A percentile compares a stretch with the other conserved stretches of the same genome.
Evolutionary conservation across 2,113 vertebrate species (phyloP).

Genomic region (Neodon shergylaensis): DNA sequence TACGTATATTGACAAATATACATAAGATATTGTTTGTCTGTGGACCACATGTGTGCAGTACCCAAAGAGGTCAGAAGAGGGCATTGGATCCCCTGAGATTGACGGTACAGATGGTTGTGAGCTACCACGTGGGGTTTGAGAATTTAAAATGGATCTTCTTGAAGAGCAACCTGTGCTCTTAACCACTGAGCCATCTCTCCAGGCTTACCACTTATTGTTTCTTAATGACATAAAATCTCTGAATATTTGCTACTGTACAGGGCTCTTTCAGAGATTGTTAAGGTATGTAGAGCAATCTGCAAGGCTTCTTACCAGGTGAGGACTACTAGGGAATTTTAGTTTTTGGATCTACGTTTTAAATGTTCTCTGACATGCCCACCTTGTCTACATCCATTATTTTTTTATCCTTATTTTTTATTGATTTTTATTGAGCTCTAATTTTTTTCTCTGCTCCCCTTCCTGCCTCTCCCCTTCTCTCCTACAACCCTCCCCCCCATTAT

Average conservation of each 20-base stretch:
- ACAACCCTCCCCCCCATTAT: too few relatives aligned
- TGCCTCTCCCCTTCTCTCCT: too few relatives aligned
- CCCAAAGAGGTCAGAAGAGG: not conserved
- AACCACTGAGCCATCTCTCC: not conserved
- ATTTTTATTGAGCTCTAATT: too few relatives aligned
- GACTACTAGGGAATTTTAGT: not conserved
- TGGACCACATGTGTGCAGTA: not conserved
- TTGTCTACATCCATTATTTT: not conserved
- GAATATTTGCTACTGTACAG: not conserved
- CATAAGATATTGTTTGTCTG: not conserved
- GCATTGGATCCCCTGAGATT: not conserved
- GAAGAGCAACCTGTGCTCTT: not conserved
- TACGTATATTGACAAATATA: not conserved
- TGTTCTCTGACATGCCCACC: not conserved
- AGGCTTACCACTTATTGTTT: not conserved
- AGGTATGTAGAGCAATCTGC: not conserved
- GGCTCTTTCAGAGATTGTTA: not conserved
- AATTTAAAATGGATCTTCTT: not conserved
- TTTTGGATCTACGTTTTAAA: not conserved
- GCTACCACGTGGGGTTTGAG: not conserved
- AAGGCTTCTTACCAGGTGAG: not conserved
- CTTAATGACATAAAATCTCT: not conserved
- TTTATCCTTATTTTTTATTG: too few relatives aligned
- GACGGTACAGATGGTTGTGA: not conserved
- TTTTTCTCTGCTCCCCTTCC: too few relatives aligned